Conservation (phyloP, 2,797 vertebrate species). For the Geotria australis region DNA sequence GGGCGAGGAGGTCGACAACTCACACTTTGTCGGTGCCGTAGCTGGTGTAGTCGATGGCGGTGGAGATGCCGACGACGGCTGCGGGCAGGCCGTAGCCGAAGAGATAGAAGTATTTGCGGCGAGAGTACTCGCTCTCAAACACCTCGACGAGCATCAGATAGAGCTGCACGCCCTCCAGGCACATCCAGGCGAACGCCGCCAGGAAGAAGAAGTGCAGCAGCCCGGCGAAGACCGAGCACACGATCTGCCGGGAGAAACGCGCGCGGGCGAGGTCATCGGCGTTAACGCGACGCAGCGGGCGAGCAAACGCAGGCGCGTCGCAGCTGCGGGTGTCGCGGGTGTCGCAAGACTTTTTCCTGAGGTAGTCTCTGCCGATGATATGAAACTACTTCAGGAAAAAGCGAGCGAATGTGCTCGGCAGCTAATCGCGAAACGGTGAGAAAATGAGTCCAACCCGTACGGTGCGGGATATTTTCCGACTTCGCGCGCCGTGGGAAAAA, state of each 20-base stretch:
- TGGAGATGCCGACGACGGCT: constrained; percentile 72
- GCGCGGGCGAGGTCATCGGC: too few species aligned
- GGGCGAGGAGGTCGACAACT: constrained; percentile 7
- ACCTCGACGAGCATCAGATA: constrained; percentile 97
- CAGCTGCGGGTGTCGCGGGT: too few species aligned
- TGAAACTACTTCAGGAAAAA: too few species aligned
- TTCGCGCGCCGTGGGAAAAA: too few species aligned
- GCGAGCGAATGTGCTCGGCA: too few species aligned
- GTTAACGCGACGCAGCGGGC: too few species aligned
- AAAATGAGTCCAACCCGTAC: too few species aligned
- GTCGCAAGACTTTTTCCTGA: too few species aligned
- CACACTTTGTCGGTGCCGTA: constrained; percentile 85
- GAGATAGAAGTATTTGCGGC: constrained; percentile 91
- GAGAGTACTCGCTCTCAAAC: constrained; percentile 96
- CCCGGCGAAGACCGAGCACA: constrained; percentile 82
- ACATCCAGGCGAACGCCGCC: constrained; percentile 97
- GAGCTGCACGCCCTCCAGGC: constrained; percentile 84
- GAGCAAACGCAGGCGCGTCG: too few species aligned
- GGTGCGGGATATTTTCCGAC: too few species aligned
- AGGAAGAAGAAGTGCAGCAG: constrained; percentile 97
- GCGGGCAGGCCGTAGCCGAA: constrained; percentile 86
- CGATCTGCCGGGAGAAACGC: constrained; percentile 29
- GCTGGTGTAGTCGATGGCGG: constrained; percentile 81
- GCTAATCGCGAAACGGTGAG: too few species aligned
- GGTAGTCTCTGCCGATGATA: too few species aligned